Evolutionary conservation across 2,888 invertebrate genomes (phyloP).

Genomic region (Mesoligia furuncula): DNA sequence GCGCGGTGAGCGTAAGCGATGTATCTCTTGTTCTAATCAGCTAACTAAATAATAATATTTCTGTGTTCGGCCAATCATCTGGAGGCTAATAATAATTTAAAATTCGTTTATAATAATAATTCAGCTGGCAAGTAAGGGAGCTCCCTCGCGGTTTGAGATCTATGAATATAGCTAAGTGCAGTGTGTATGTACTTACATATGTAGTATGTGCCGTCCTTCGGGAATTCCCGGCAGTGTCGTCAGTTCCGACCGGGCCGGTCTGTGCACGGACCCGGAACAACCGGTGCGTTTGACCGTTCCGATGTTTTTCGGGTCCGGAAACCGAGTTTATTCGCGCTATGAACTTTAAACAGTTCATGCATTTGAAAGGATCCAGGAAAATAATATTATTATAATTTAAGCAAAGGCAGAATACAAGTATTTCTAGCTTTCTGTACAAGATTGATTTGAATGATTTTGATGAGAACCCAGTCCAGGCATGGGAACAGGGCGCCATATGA

Average conservation of each 20-base stretch:
- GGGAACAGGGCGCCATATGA: background rate
- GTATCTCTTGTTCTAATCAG: background rate
- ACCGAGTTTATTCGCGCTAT: conserved; percentile 24
- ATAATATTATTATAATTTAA: background rate
- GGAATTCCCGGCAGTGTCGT: background rate
- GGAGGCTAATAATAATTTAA: background rate
- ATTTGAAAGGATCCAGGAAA: conserved; percentile 1
- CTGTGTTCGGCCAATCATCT: background rate
- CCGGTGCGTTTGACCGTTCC: conserved; percentile 29
- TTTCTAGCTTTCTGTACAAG: background rate
- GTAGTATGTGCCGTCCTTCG: background rate
- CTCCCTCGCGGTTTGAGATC: background rate
- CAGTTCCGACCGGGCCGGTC: background rate
- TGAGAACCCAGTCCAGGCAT: background rate
- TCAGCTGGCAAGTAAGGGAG: background rate
- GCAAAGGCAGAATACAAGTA: background rate
- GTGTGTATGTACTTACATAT: background rate
- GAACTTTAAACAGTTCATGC: conserved; percentile 2
- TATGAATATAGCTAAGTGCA: background rate
- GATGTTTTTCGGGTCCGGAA: conserved; percentile 36
- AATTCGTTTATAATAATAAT: conserved; percentile 9
- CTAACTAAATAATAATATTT: background rate
- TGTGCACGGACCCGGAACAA: conserved; percentile 27
- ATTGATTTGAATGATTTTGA: background rate
- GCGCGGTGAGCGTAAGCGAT: background rate